Conservation (phyloP, 2,888 invertebrate genomes). For the Heliconius hortense region DNA sequence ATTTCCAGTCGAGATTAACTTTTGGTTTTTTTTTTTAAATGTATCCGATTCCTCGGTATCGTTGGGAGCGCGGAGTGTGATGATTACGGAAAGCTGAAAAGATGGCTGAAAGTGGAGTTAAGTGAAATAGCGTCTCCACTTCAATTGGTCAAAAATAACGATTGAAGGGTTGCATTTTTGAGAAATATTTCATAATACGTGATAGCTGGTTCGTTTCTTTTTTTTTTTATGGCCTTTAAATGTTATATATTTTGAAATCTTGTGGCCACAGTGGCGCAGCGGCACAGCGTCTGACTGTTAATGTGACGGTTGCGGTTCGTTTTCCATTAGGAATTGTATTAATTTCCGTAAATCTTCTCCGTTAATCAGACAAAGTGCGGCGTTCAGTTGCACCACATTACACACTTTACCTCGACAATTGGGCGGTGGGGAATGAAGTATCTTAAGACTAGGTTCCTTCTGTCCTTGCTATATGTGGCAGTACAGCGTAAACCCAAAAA, state of each 20-base stretch:
- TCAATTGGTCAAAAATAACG: too few species aligned
- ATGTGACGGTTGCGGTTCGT: too few species aligned
- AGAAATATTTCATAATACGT: too few species aligned
- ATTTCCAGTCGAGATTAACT: background rate
- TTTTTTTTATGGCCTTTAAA: too few species aligned
- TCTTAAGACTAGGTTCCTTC: background rate
- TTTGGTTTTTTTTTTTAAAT: background rate
- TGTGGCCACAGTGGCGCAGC: background rate
- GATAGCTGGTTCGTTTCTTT: too few species aligned
- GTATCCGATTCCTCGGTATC: background rate
- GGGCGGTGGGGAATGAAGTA: background rate
- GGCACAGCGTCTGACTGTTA: too few species aligned
- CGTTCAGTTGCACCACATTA: background rate
- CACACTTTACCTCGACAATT: background rate
- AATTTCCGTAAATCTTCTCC: background rate
- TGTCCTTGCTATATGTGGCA: background rate
- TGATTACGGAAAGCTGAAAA: background rate
- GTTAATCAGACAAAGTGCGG: background rate
- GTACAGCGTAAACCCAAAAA: background rate
- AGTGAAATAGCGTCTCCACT: too few species aligned
- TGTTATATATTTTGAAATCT: background rate
- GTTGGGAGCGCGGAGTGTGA: background rate
- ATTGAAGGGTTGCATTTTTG: too few species aligned
- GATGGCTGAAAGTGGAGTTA: background rate
- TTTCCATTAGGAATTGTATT: background rate